Base-by-base conservation (phyloP, 2,113 vertebrate species). In the Daphoenositta chrysoptera region DNA sequence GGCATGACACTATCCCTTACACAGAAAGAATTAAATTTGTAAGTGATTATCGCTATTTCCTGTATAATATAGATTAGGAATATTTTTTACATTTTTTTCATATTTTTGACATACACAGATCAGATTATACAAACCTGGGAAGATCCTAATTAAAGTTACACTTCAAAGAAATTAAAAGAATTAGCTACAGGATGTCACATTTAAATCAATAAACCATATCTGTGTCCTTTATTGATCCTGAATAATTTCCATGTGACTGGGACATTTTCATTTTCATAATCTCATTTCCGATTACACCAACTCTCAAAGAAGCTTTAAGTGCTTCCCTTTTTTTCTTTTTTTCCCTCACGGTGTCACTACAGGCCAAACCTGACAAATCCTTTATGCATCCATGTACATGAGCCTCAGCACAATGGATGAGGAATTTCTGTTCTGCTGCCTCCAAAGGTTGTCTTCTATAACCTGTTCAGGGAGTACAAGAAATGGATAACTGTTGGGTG, bases 271-370 rank as follows among this genome's bases (percentile, higher is more conserved):
- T 42, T 64, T 91, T 89, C 72, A 58, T 48, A 51, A 56, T 76
- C 21, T 26, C 4, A 3, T 70, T 66, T 78, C 44, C 0, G 0
- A 17, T 60, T 35, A 33, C 5, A 56, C 6, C 35, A 44, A 18
- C 19, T 68, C 31, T 83, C 33, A n/a, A 28, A 82, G 27, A 66
- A 31, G 6, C 9, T 87, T 79, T 66, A 5, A 87, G 8, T 53
- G 17, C 56, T 95, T 78, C 7, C 5, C 4, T 42, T 63, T 82
- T 81, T 72, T 63, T 13, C 13, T 51, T 89, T 81, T 91, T 57
- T 82, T 37, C 57, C 53, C 44, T 91, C 57, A 72, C 9, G 37
- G 77, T 95, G 73, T 93, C 87, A 82, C 72, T 84, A 87, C n/a
- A 84, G 81, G 40, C 65, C 89, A 89, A 89, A 91, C 45, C 31